Conservation (phyloP, 2,113 vertebrate species). For the Mus spicilegus region DNA sequence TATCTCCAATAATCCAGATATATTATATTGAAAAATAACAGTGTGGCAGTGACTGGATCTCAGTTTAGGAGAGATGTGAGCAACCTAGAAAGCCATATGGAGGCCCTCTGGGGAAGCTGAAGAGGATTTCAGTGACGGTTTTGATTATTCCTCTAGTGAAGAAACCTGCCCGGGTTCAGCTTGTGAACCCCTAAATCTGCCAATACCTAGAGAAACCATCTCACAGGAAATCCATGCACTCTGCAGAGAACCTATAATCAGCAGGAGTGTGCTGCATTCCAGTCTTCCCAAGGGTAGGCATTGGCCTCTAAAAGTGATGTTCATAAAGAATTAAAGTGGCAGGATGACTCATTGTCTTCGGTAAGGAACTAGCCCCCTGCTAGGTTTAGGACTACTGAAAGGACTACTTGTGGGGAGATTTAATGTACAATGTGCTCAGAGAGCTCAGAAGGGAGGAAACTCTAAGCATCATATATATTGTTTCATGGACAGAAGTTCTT, state of each 20-base stretch:
- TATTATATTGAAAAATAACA: not conserved
- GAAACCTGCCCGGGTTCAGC: not conserved
- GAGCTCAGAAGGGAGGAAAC: not conserved
- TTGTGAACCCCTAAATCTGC: not conserved
- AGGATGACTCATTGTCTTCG: not conserved
- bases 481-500: not conserved
- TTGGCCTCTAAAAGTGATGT: not conserved
- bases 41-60: not conserved
- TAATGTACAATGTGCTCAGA: not conserved
- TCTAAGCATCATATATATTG: not conserved
- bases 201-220: not conserved
- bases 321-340: not conserved
- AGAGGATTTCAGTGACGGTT: not conserved
- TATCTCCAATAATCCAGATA: not conserved
- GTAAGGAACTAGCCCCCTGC: not conserved
- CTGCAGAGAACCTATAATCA: not conserved
- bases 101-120: not conserved
- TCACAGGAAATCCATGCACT: not conserved
- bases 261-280: not conserved
- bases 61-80: not conserved
- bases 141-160: not conserved
- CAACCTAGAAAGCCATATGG: not conserved
- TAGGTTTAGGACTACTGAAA: not conserved
- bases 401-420: not conserved
- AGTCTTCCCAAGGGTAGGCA: not conserved